Base-by-base conservation (phyloP, 2,113 vertebrate genomes). In the Gavia stellata region DNA sequence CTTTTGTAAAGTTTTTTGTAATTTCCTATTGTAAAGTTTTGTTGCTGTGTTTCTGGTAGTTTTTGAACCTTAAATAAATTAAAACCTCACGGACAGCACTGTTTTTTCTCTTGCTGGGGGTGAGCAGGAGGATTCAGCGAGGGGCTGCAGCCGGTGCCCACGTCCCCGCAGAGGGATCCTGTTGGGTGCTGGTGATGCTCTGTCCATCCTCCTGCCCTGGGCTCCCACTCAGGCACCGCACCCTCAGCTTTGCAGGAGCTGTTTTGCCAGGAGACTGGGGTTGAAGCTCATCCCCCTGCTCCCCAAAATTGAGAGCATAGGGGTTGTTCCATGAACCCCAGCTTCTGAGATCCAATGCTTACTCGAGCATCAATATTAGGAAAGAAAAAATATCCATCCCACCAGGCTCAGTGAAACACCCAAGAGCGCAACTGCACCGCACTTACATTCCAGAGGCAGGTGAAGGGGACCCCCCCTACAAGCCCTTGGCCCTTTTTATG, bases 371-470 rank as follows among this genome's bases (percentile, higher is more conserved):
- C 42, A 5, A 9, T 28, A 58, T 28, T 21, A 28, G 12, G 55
- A 3, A 8, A 44, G 25, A 31, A 44, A 49, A 45, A 10, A 3
- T 6, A 8, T 19, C 50, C 50, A 33, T 19, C 72, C 58, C 29
- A 49, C 31, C 40, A 15, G 29, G 11, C 73, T 25, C 81, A 36
- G 29, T 5, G 63, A 33, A 42, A 33, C 23, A 25, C 17, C 56
- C 0, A 4, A 34, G 44, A 33, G 24, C 0, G 7, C 0, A 6
- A 14, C 42, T 19, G 49, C n/a, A 10, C 55, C 0, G 0, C n/a
- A 5, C 31, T 12, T 9, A 25, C 33, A 45, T 10, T 33, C 34
- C 42, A 4, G 19, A 25, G 5, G 28, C 11, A 18, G 49, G 25
- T 13, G n/a, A 23, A 17, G 40, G 21, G 34, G 31, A 24, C 23